Evolutionary conservation across 1,140 invertebrate species (phyloP).

Genomic region (Bombus superbus): DNA sequence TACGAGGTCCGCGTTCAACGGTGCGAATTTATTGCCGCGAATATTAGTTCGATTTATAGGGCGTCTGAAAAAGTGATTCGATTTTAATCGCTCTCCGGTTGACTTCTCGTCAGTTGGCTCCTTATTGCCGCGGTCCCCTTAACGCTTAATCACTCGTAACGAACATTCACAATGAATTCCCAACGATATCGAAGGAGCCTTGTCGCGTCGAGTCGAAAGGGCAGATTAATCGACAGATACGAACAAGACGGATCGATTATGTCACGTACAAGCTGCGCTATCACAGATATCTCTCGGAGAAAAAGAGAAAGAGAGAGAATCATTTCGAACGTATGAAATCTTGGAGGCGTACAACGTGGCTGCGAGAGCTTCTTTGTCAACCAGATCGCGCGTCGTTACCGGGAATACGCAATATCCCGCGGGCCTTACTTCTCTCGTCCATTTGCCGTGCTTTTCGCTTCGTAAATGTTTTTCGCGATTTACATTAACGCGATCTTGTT

Average conservation of each 20-base stretch:
- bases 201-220: neutral
- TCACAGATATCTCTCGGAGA: too few relatives aligned
- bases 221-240: neutral
- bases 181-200: too few relatives aligned
- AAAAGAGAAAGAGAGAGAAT: neutral
- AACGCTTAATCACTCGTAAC: too few relatives aligned
- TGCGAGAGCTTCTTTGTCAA: slow-evolving; percentile 25
- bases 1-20: too few relatives aligned
- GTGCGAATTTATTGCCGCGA: too few relatives aligned
- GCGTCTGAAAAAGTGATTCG: too few relatives aligned
- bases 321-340: neutral
- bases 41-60: too few relatives aligned
- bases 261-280: neutral
- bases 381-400: slow-evolving; percentile 29
- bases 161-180: too few relatives aligned
- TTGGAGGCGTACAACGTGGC: neutral
- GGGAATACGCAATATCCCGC: slow-evolving; percentile 34
- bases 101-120: too few relatives aligned
- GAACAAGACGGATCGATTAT: neutral
- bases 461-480: slow-evolving; percentile 28
- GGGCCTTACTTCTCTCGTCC: neutral
- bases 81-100: too few relatives aligned
- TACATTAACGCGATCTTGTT: slow-evolving; percentile 48
- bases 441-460: neutral
- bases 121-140: too few relatives aligned